Base-by-base conservation (phyloP, 2,888 invertebrate species). In the Plemyria rubiginata region DNA sequence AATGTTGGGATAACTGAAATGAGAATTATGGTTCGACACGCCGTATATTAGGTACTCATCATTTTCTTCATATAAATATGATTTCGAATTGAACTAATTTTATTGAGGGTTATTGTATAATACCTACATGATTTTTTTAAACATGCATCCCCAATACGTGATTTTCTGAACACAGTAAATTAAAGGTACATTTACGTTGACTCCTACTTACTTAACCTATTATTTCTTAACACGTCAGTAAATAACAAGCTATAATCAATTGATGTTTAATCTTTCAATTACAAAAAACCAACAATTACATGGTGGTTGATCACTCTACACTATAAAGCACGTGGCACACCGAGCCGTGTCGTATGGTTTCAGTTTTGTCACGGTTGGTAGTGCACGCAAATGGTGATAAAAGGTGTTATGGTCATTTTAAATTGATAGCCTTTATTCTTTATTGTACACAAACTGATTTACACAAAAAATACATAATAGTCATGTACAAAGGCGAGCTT, bases 291-390 rank as follows among this genome's bases (percentile, higher is more conserved):
- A 48, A 49, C 41, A 52, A 60, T 66, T 61, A 61, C 51, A 56
- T 55, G 62, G 62, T 68, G 55, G 4, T 29, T 65, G 46, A 28
- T 50, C 60, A 65, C 65, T 60, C 65, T n/a, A 53, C 15, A 29
- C 54, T 49, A 59, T 65, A 67, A 61, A 41, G 46, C 65, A 60
- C 68, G 66, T 70, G 70, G 54, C 51, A 65, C 58, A 69, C 61
- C 64, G 64, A 61, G 22, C 52, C 67, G 64, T 68, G 67, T 48
- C 65, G 54, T 65, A 62, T 54, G 51, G 57, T 29, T 51, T 52
- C 54, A 52, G 22, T 4, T 38, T 49, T 38, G 62, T 63, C 59
- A 65, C 60, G 59, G 43, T 51, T 36, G 38, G 43, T 55, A 45
- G 48, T 45, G 45, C 46, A 46, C 36, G 40, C 40, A 51, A 38